Evolutionary conservation across 2,888 invertebrate genomes (phyloP), one percentile per base, ranked within the genome.

Genomic region (Epistrophe eligans): DNA sequence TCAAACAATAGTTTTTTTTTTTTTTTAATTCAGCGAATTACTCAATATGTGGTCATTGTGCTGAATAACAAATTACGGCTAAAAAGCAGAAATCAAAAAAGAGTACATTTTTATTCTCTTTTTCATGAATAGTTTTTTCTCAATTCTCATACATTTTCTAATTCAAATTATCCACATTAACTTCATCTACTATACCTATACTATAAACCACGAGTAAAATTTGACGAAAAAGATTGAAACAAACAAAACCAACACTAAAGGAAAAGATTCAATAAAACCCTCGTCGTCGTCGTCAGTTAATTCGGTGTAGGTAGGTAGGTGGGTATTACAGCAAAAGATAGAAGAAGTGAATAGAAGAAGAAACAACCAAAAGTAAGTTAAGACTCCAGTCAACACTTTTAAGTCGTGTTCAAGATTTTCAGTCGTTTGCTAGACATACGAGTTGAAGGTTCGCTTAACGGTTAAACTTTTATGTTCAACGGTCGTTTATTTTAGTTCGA

Each of bases 401-500:
- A 77, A 79, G 77, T 77, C 70, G 67, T 35, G 67, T 62, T 85
- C 19, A 81, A 73, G 77, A 73, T 57, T 58, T 48, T 74, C 64
- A 85, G 85, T 85, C 85, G 77, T 60, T 77, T 71, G 71, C 71
- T 82, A 82, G 82, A 77, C 85, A 64, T 71, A 74, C 64, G 77
- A 74, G 70, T 71, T 70, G 64, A 71, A 74, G 85, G 82, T 85
- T 82, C 64, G 66, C 50, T 79, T 57, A 43, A 57, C 50, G 67
- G 77, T 77, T 62, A 32, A 57, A 32, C 43, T 40, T 32, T 1
- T 62, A 15, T n/a, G 40, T 40, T 57, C 15, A 17, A 66, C 72
- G 76, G 72, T 79, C 73, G 79, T 64, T 76, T 43, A 32, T 17
- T 55, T 24, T 52, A 24, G n/a, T 76, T 55, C 43, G 50, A 58